A percentile compares a stretch with the other conserved stretches of the same genome.
These are phyloP conservation scores for Maylandia zebra DNA, from an alignment of 2,113 vertebrate genomes.

Conservation along the genomic window DNA sequence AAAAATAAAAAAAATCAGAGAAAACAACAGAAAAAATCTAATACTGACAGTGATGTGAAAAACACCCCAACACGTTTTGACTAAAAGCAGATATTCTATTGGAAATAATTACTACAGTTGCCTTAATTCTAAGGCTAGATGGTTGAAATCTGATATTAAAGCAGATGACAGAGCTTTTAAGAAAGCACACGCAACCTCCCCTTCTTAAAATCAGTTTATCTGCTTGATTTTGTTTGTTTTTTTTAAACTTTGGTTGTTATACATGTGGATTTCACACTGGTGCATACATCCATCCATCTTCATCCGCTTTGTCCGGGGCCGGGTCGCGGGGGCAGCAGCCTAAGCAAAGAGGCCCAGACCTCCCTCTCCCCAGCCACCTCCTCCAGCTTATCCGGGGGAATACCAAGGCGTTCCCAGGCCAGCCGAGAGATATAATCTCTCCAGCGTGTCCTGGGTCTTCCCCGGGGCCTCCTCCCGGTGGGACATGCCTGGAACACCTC, in stretches of 20 bases:
- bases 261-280: background rate
- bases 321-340: too few species aligned
- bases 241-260: background rate
- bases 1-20: background rate
- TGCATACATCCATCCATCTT: background rate
- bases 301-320: too few species aligned
- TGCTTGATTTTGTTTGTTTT: background rate
- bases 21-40: background rate
- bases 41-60: background rate
- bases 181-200: background rate
- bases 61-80: fast-evolving
- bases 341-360: too few species aligned
- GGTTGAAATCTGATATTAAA: background rate
- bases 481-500: too few species aligned
- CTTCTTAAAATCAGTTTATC: background rate
- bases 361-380: too few species aligned
- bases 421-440: too few species aligned
- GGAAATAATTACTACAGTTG: background rate
- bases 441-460: too few species aligned
- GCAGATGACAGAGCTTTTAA: background rate
- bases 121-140: background rate
- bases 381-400: too few species aligned
- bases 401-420: too few species aligned
- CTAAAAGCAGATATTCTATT: background rate
- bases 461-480: too few species aligned